Base-by-base conservation (phyloP, 2,113 vertebrate genomes). In the Lutjanus erythropterus region DNA sequence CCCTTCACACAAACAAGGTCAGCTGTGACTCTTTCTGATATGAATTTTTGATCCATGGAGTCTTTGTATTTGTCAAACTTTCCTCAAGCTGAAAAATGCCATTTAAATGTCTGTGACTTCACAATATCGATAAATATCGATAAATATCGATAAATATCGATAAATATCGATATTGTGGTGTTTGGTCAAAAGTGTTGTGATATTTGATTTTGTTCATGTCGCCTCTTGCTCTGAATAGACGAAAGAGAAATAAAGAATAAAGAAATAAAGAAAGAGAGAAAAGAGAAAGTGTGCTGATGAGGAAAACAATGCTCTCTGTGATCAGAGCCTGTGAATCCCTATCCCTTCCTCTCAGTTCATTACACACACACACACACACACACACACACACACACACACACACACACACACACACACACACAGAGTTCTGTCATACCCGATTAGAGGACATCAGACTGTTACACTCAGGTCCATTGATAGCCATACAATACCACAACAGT, bases 361-460 rank as follows among this genome's bases (percentile, higher is more conserved):
- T 86, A 86, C 75, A 85, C 86, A 80, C 59, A 75, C 60, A 75
- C 59, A 87, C 71, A 85, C 86, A 80, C 60, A 87, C 73, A 85
- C 86, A 80, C 60, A 87, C 73, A 84, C 86, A 80, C 59, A 87
- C 73, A 85, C 86, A 80, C 60, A 71, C 64, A 47, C 73, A 78
- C 71, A 62, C 66, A 70, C 27, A 64, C 47, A 71, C 47, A 71
- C 50, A 58, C 71, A 76, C 53, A 72, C 82, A 81, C 80, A 80
- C 67, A 84, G 2, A 65, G 47, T 70, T 73, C 79, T 91, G 89
- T 92, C 90, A 91, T 73, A 86, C 86, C 75, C 50, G 29, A 90
- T 92, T 91, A 91, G 86, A 66, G 71, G 72, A 86, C 86, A 81
- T 76, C 80, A 75, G 35, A 87, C 70, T 42, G 42, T 29, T 61